phyloP scores from a whole-genome alignment of 1,140 invertebrate genomes.

The Heterodera schachtii region DNA sequence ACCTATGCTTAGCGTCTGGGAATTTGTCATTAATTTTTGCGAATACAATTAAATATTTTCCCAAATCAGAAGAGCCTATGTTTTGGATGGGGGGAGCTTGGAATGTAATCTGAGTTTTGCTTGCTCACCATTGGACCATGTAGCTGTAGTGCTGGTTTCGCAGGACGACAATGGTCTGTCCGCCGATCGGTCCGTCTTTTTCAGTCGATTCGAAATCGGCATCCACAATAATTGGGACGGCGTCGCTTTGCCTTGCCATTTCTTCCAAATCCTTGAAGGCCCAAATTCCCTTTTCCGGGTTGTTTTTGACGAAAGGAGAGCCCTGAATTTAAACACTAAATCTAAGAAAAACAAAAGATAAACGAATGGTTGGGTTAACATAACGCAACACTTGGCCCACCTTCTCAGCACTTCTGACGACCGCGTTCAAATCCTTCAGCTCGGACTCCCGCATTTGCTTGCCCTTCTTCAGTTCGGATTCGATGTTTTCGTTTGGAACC shows the following conservation, averaged over 20 bases:
- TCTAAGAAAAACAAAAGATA: slow-evolving; percentile 38
- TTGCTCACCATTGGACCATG: slow-evolving; percentile 83
- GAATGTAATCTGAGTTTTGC: too few species aligned
- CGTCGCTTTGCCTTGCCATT: slow-evolving; percentile 76
- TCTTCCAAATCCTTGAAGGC: slow-evolving; percentile 76
- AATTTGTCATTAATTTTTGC: slow-evolving; percentile 65
- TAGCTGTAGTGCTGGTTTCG: slow-evolving; percentile 91
- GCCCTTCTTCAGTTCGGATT: slow-evolving; percentile 10
- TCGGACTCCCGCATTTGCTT: neutral
- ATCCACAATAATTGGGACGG: slow-evolving; percentile 82
- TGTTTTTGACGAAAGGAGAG: slow-evolving; percentile 77
- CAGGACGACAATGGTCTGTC: slow-evolving; percentile 83
- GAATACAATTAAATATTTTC: too few species aligned
- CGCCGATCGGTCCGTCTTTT: slow-evolving; percentile 78
- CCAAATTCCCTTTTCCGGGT: slow-evolving; percentile 63
- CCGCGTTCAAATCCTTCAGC: slow-evolving; percentile 65
- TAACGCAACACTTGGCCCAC: too few species aligned
- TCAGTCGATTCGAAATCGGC: slow-evolving; percentile 70
- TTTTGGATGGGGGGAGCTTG: too few species aligned
- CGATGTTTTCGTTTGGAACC: slow-evolving; percentile 17
- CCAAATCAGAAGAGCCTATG: too few species aligned
- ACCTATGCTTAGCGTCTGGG: neutral
- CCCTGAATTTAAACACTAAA: slow-evolving; percentile 69
- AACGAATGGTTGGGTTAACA: too few species aligned
- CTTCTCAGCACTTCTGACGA: slow-evolving; percentile 53